Evolutionary conservation across 1,140 invertebrate genomes (phyloP).

Genomic region (Varroa destructor): DNA sequence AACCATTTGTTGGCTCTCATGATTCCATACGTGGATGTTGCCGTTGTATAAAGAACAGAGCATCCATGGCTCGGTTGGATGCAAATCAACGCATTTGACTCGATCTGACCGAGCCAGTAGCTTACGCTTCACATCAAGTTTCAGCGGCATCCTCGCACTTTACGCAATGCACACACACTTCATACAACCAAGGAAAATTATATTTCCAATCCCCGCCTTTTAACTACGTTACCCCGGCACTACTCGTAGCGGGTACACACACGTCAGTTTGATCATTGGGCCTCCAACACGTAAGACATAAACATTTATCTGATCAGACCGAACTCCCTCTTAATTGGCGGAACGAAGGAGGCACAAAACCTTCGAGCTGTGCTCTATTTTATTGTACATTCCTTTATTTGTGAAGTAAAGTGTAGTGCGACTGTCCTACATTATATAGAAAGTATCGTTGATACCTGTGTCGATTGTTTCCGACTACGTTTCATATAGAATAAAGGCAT

Average conservation of each 20-base stretch:
- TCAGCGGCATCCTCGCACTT: conserved; percentile 53
- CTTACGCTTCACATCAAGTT: conserved; percentile 94
- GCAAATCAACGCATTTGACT: conserved; percentile 93
- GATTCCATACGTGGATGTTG: conserved; percentile 98
- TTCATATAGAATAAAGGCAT: no score
- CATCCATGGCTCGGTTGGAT: conserved; percentile 96
- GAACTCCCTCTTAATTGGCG: not conserved
- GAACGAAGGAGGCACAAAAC: not conserved
- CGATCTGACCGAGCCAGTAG: conserved; percentile 90
- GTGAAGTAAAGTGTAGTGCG: no score
- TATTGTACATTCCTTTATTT: not conserved
- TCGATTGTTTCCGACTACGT: no score
- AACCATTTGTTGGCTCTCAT: conserved; percentile 79
- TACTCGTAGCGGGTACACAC: not conserved
- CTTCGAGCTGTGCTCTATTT: not conserved
- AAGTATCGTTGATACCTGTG: no score
- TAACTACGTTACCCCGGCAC: no score
- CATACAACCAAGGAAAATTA: no score
- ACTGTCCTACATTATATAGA: no score
- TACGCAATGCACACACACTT: no score
- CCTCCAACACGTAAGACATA: conserved; percentile 25
- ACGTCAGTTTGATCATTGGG: conserved; percentile 22
- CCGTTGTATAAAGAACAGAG: conserved; percentile 94
- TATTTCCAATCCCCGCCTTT: no score
- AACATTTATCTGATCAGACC: conserved; percentile 7